Evolutionary conservation across 2,888 invertebrate species (phyloP).

Genomic region (Cosmia trapezina): DNA sequence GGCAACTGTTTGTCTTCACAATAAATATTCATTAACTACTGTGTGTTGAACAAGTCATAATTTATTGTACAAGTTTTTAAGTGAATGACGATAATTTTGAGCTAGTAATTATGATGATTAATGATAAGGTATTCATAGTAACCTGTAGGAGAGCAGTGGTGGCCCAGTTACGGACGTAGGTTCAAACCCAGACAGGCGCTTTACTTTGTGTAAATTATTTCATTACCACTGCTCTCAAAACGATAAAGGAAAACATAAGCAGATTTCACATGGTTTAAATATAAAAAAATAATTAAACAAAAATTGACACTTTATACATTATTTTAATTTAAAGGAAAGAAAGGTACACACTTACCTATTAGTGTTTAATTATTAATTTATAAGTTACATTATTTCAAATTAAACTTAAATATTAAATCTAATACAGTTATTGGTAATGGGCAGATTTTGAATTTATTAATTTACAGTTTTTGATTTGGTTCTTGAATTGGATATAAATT

Average conservation of each 20-base stretch:
- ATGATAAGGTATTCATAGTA: neutral
- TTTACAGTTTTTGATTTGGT: neutral
- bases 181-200: too few relatives aligned
- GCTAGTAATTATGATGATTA: neutral
- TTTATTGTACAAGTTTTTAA: conserved; percentile 1
- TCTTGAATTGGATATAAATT: neutral
- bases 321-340: conserved; percentile 36
- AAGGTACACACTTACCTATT: neutral
- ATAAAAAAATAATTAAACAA: neutral
- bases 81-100: neutral
- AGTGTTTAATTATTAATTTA: conserved; percentile 20
- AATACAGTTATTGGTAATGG: neutral
- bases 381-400: conserved; percentile 26
- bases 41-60: conserved; percentile 2
- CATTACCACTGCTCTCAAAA: too few relatives aligned
- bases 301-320: neutral
- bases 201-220: too few relatives aligned
- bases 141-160: too few relatives aligned
- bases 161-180: too few relatives aligned
- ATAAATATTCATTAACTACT: conserved; percentile 38
- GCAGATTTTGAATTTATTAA: neutral
- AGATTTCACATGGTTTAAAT: neutral
- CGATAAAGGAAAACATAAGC: too few relatives aligned
- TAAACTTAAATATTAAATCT: conserved; percentile 22
- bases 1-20: conserved; percentile 41